Conservation (phyloP, 2,888 invertebrate genomes). For the Parthenolecanium corni region DNA sequence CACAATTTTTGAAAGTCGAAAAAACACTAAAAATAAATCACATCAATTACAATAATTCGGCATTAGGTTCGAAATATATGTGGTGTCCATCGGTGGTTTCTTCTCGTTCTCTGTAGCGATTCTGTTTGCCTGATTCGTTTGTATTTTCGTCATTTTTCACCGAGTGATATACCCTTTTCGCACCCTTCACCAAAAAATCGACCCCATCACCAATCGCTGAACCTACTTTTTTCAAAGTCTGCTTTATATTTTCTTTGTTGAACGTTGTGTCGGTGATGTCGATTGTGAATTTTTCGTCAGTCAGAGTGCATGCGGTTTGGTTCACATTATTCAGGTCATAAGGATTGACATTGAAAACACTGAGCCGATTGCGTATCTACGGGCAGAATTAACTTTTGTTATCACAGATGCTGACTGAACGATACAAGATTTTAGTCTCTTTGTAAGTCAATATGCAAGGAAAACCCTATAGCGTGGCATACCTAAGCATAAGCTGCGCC, state of each 20-base stretch:
- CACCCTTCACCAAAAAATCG: slow-evolving; percentile 56
- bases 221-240: slow-evolving; percentile 49
- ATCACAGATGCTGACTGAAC: too few species aligned
- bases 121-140: not conserved
- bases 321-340: slow-evolving; percentile 61
- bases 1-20: too few species aligned
- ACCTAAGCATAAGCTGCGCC: too few species aligned
- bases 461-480: too few species aligned
- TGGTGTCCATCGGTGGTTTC: not conserved
- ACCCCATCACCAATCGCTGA: slow-evolving; percentile 59
- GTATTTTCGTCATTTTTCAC: slow-evolving; percentile 40
- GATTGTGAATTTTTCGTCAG: slow-evolving; percentile 41
- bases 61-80: not conserved
- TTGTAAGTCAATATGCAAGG: too few species aligned
- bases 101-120: not conserved
- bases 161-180: slow-evolving; percentile 58
- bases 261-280: slow-evolving; percentile 66
- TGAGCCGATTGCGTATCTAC: slow-evolving; percentile 52
- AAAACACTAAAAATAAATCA: not conserved
- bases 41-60: not conserved
- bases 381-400: too few species aligned
- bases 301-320: slow-evolving; percentile 50
- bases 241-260: slow-evolving; percentile 57
- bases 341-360: slow-evolving; percentile 58
- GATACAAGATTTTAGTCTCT: too few species aligned